Evolutionary conservation across 2,113 vertebrate genomes (phyloP).

Genomic region (Notothenia rossii): DNA sequence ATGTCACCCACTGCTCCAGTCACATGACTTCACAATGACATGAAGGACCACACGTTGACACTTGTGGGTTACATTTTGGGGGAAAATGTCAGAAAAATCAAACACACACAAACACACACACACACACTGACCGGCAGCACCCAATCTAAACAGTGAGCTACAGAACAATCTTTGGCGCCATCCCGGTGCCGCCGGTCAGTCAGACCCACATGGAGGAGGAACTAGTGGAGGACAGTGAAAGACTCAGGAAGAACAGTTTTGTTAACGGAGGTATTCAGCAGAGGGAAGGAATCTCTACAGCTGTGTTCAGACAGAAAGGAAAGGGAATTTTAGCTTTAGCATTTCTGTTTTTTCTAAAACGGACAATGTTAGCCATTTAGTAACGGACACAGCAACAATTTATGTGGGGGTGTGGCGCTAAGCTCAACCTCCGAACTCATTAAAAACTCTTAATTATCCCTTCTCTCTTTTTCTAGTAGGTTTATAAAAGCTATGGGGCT

Average conservation of each 20-base stretch:
- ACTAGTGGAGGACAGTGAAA: slow-evolving; percentile 9
- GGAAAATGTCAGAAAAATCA: slow-evolving; percentile 11
- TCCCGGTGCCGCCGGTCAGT: slow-evolving; percentile 65
- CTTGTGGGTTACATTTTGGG: slow-evolving; percentile 46
- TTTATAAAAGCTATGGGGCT: too few relatives aligned
- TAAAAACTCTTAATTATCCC: background rate
- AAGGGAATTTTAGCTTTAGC: background rate
- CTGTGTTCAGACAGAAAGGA: slow-evolving; percentile 47
- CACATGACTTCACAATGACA: slow-evolving; percentile 70
- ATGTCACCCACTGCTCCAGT: slow-evolving; percentile 73
- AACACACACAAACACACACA: slow-evolving; percentile 7
- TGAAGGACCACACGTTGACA: slow-evolving; percentile 53
- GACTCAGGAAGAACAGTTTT: slow-evolving; percentile 72
- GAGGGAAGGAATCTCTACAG: slow-evolving; percentile 50
- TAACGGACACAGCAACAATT: background rate
- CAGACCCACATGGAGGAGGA: slow-evolving; percentile 27
- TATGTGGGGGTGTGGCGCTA: background rate
- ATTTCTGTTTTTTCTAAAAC: background rate
- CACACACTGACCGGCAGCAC: slow-evolving; percentile 59
- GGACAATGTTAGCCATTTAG: background rate
- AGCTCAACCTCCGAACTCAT: background rate
- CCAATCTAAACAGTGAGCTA: slow-evolving; percentile 63
- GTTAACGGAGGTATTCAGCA: slow-evolving; percentile 75
- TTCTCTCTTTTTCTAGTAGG: background rate
- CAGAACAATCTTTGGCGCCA: slow-evolving; percentile 78